A percentile compares a stretch with the other conserved stretches of the same genome.
Conservation (phyloP, 2,113 vertebrate genomes). For the Leptosomus discolor region DNA sequence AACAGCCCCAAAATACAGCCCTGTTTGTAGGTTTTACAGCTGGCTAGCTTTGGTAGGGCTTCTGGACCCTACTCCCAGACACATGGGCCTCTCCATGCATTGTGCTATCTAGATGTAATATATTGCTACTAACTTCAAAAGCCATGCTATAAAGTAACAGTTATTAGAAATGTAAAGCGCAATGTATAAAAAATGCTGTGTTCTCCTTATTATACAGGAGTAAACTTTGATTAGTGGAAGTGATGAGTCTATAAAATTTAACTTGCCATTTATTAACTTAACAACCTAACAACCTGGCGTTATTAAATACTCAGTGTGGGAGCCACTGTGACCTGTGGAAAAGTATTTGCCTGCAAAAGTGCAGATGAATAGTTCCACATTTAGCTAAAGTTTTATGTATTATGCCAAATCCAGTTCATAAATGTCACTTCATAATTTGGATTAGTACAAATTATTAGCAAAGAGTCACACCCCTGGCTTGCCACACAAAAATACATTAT, state of each 20-base stretch:
- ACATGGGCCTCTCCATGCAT: neutral
- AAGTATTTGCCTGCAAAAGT: slow-evolving; percentile 39
- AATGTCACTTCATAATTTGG: slow-evolving; percentile 58
- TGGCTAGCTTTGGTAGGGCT: neutral
- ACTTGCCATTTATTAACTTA: slow-evolving; percentile 49
- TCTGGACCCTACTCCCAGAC: neutral
- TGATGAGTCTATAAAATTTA: slow-evolving; percentile 48
- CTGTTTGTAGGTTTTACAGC: neutral
- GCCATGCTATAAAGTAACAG: neutral
- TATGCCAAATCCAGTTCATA: slow-evolving; percentile 65
- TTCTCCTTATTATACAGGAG: neutral
- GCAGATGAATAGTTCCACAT: slow-evolving; percentile 37
- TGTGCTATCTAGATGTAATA: neutral
- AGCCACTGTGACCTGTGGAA: slow-evolving; percentile 13
- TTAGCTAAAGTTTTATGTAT: slow-evolving; percentile 48
- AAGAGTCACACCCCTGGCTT: slow-evolving; percentile 26
- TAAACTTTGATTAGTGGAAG: slow-evolving; percentile 23
- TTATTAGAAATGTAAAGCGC: neutral
- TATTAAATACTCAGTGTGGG: slow-evolving; percentile 20
- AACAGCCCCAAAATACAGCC: neutral
- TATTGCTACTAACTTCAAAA: neutral
- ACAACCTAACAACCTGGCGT: slow-evolving; percentile 4
- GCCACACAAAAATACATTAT: neutral
- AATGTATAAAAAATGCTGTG: neutral
- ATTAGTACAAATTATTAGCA: slow-evolving; percentile 58